phyloP scores from a whole-genome alignment of 1,140 invertebrate species.

The Hetaerina americana region DNA sequence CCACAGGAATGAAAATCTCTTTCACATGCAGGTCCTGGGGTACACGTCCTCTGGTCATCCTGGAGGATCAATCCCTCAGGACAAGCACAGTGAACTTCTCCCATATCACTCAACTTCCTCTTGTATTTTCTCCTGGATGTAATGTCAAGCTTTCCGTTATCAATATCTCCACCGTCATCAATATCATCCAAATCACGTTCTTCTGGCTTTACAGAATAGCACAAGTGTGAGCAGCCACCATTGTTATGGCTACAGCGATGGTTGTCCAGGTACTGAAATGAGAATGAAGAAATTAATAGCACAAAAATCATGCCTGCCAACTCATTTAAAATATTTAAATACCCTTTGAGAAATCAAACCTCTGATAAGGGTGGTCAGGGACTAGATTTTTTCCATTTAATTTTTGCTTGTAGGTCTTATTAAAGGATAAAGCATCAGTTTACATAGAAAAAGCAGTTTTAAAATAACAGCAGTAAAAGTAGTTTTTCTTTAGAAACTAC shows the following conservation, averaged over 20 bases:
- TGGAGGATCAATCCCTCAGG: slow-evolving; percentile 57
- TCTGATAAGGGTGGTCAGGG: too few species aligned
- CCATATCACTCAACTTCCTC: background rate
- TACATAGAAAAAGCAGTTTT: background rate
- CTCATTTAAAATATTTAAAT: too few species aligned
- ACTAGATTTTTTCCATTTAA: too few species aligned
- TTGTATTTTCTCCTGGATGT: background rate
- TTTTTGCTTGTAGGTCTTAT: background rate
- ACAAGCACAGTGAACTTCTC: slow-evolving; percentile 49
- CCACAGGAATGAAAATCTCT: slow-evolving; percentile 63
- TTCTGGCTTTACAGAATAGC: slow-evolving; percentile 30
- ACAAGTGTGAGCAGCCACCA: slow-evolving; percentile 58
- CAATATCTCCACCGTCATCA: background rate
- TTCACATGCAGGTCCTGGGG: slow-evolving; percentile 56
- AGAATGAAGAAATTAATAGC: slow-evolving; percentile 9
- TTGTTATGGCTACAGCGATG: slow-evolving; percentile 28
- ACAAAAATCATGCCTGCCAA: background rate
- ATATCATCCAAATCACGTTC: background rate
- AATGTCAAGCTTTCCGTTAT: background rate
- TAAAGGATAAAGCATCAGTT: background rate
- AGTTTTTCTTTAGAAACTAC: background rate
- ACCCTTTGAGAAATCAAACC: too few species aligned
- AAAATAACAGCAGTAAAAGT: background rate
- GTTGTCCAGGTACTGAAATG: slow-evolving; percentile 17
- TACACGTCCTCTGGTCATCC: slow-evolving; percentile 53